Base-by-base conservation (phyloP, 2,113 vertebrate genomes). In the Ceyx melanurus region DNA sequence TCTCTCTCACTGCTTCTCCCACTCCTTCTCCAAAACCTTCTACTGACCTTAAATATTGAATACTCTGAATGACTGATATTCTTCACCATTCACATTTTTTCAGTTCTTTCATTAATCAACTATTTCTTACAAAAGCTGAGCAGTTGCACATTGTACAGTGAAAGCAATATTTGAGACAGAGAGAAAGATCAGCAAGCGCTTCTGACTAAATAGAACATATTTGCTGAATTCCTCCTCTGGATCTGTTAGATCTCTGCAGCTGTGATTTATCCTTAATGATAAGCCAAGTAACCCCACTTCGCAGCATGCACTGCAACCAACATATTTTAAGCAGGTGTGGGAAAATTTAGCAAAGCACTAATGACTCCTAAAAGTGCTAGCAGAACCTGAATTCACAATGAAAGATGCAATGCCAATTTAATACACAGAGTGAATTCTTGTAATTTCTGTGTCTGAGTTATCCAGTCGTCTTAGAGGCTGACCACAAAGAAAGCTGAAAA, bases 401-500 rank as follows among this genome's bases (percentile, higher is more conserved):
- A 86, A 97, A 97, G 95, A 95, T 56, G 74, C 33, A 89, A 82
- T 48, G 88, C 25, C 72, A 90, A 79, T 87, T 96, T 73, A 91
- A 93, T 89, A 95, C 85, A 91, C 35, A 90, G 89, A 95, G 64
- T 6, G 1, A 66, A 56, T 37, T 70, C 58, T 73, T 78, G 57
- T 57, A 15, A 90, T 88, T 97, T 97, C 93, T 82, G 14, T 94
- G 84, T 90, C 79, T 46, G 33, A 31, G 11, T 82, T 77, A 79
- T 37, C 37, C 31, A 96, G 92, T 88, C 91, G 76, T 89, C 92
- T 92, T 37, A 80, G 88, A 88, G 82, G 57, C 50, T 21, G 5
- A 91, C 77, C 94, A 95, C 74, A 96, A 96, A 95, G 79, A 93
- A 96, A 97, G 96, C 56, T 95, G 95, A 96, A 96, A 97, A 9